phyloP scores from a whole-genome alignment of 2,797 vertebrate genomes.

The Cercopithecus hamlyni region DNA sequence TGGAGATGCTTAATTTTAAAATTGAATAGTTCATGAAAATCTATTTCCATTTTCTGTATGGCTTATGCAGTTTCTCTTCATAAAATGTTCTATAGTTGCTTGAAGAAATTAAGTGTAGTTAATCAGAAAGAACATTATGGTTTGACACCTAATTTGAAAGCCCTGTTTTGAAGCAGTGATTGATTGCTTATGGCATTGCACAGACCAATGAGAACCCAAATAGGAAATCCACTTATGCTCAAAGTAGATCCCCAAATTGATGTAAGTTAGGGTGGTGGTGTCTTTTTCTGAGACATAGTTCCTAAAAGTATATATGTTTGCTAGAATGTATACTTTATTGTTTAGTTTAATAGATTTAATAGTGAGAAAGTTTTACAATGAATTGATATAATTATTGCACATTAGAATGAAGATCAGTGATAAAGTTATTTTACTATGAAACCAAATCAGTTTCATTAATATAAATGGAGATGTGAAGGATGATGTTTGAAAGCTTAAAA shows the following conservation, averaged over 20 bases:
- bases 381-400: constrained; percentile 5
- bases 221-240: constrained; percentile 58
- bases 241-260: constrained; percentile 39
- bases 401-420: not conserved
- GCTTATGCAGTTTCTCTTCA: constrained; percentile 56
- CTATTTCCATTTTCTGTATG: constrained; percentile 36
- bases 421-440: not conserved
- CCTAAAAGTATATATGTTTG: not conserved
- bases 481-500: not conserved
- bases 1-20: constrained; percentile 60
- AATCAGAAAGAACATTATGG: constrained; percentile 55
- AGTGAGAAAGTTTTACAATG: not conserved
- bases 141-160: constrained; percentile 71
- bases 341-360: not conserved
- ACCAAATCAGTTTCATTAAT: not conserved
- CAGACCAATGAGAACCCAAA: constrained; percentile 19
- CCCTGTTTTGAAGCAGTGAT: constrained; percentile 27
- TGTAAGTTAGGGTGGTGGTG: not conserved
- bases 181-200: constrained; percentile 48
- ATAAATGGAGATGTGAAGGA: not conserved
- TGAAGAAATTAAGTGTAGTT: constrained; percentile 63
- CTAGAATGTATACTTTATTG: not conserved
- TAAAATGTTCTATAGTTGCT: constrained; percentile 60
- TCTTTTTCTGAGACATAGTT: constrained; percentile 25
- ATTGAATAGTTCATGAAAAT: constrained; percentile 53